Evolutionary conservation across 2,797 vertebrate species (phyloP).

Genomic region (Gymnopithys bicolor): DNA sequence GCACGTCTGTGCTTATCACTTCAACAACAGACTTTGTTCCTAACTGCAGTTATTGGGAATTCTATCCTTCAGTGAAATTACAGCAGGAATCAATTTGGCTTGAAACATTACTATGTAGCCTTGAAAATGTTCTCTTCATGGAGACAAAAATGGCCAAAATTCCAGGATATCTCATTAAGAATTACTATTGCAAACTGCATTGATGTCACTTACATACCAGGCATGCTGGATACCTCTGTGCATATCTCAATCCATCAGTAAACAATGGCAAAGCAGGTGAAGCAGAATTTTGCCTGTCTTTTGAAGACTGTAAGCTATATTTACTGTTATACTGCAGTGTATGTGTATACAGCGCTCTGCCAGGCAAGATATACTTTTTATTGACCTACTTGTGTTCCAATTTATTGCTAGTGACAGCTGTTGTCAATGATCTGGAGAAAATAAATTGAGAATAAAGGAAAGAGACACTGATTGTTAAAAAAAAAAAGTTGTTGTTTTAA

Average conservation of each 20-base stretch:
- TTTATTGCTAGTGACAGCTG: conserved; percentile 60
- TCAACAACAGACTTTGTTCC: conserved; percentile 13
- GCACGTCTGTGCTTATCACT: background rate
- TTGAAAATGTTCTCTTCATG: background rate
- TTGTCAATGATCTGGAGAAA: conserved; percentile 54
- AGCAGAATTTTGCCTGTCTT: conserved; percentile 3
- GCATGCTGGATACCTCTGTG: background rate
- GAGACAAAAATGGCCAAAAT: background rate
- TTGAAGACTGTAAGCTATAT: background rate
- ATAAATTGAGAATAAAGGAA: conserved; percentile 39
- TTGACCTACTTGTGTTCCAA: conserved; percentile 57
- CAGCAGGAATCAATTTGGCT: background rate
- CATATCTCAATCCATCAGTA: background rate
- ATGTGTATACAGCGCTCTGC: background rate
- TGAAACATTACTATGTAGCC: background rate
- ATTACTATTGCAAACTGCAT: background rate
- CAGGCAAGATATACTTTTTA: conserved; percentile 34
- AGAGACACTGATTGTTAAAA: conserved; percentile 15
- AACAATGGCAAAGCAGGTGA: background rate
- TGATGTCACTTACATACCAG: background rate
- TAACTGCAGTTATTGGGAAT: conserved; percentile 1
- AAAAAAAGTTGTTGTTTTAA: conserved; percentile 35
- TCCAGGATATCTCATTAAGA: background rate
- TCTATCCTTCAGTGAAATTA: conserved; percentile 5
- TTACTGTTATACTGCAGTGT: background rate